Evolutionary conservation across 1,140 invertebrate genomes (phyloP).

Genomic region (Drosophila pectinifera): DNA sequence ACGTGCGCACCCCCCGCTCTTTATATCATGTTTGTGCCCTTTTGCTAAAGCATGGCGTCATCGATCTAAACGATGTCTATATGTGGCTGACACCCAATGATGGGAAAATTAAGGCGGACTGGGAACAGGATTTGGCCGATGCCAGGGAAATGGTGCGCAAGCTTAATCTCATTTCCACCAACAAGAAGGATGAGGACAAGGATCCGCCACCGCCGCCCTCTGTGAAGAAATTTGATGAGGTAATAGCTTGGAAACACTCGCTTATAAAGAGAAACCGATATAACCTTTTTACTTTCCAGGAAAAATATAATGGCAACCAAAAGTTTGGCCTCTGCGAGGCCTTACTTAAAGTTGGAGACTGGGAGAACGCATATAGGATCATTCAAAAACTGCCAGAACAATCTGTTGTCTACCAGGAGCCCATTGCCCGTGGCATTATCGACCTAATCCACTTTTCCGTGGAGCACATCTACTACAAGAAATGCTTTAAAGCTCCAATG

Average conservation of each 20-base stretch:
- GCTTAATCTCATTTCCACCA: conserved; percentile 93
- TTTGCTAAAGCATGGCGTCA: conserved; percentile 94
- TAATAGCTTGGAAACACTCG: not conserved
- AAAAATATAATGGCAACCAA: conserved; percentile 93
- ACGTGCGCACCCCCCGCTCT: conserved; percentile 90
- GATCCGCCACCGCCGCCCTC: conserved; percentile 87
- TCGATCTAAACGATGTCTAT: conserved; percentile 95
- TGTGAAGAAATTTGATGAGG: conserved; percentile 89
- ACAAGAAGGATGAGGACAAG: conserved; percentile 91
- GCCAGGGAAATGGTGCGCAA: conserved; percentile 95
- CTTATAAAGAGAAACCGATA: not conserved
- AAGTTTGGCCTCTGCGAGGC: conserved; percentile 97
- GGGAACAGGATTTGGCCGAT: conserved; percentile 92
- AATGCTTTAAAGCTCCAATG: conserved; percentile 76
- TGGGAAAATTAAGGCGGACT: conserved; percentile 91
- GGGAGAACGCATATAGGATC: conserved; percentile 93
- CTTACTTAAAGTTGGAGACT: conserved; percentile 94
- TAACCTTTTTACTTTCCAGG: conserved; percentile 13
- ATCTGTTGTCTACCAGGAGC: conserved; percentile 91
- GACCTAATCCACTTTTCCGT: conserved; percentile 93
- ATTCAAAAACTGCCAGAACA: conserved; percentile 93
- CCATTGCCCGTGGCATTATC: conserved; percentile 92
- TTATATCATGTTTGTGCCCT: conserved; percentile 95
- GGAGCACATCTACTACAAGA: conserved; percentile 95
- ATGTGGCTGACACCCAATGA: conserved; percentile 95